Base-by-base conservation (phyloP, 2,888 invertebrate species). In the Acleris literana region DNA sequence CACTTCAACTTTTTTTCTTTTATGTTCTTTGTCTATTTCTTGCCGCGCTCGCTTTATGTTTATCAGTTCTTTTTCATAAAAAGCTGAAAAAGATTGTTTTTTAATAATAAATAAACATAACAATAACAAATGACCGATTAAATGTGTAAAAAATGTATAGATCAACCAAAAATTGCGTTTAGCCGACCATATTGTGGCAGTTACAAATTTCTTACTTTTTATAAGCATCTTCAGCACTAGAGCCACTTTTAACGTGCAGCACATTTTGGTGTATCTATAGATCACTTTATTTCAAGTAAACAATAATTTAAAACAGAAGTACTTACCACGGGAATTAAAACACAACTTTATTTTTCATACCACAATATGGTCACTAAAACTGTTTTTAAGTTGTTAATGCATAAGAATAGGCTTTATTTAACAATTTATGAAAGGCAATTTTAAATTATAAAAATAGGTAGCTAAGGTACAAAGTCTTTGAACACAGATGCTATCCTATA, bases 161-260 rank as follows among this genome's bases (percentile, higher is more conserved):
- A 79, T 64, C 78, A 78, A 76, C 78, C 80, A 79, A 78, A 72
- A 66, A 54, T 39, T 25, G 43, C 53, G 54, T 43, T 48, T 54
- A 58, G 54, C 63, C 54, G 68, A 68, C 70, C 68, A 72, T 71
- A 72, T 70, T 70, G 70, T 72, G 70, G 69, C 67, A 66, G 2
- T 25, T 53, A 39, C 13, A 48, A 22, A n/a, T 55, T 13, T 20
- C 39, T 17, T 55, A 48, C 16, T 25, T 22, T 44, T 20, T 18
- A 3, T 16, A 33, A 33, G 9, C 57, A 54, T 44, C 39, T 33
- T 3, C 25, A 11, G 39, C 9, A 9, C n/a, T 39, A 22, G 20
- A 20, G 61, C 44, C 61, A 33, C 51, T 46, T 65, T 49, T 49
- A 29, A 5, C 46, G 22, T 43, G 49, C 52, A 61, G 55, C 48